Evolutionary conservation across 1,140 invertebrate species (phyloP).

Genomic region (Ostrea denselamellosa): DNA sequence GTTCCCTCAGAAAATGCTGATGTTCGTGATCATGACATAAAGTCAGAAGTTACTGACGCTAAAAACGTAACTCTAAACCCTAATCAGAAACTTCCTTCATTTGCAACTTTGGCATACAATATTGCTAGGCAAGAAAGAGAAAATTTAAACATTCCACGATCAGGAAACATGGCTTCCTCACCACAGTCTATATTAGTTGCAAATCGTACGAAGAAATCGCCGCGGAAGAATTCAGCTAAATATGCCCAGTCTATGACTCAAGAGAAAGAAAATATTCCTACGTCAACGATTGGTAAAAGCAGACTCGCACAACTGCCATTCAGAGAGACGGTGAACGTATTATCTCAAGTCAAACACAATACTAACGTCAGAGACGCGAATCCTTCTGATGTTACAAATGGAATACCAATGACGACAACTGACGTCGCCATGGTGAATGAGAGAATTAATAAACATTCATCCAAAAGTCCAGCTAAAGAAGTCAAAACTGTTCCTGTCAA

Average conservation of each 20-base stretch:
- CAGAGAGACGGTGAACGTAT: background rate
- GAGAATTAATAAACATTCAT: background rate
- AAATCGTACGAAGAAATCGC: background rate
- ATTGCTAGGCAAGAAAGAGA: constrained; percentile 14
- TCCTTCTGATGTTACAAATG: background rate
- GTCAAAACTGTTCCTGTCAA: background rate
- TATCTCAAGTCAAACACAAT: background rate
- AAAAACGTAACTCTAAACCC: background rate
- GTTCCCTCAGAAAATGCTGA: background rate
- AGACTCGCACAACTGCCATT: background rate
- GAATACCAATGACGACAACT: background rate
- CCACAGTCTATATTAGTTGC: background rate
- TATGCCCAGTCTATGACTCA: background rate
- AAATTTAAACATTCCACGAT: background rate
- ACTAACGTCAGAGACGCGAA: background rate
- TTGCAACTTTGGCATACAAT: constrained; percentile 54
- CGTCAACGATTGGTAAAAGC: background rate
- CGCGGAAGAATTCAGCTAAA: background rate
- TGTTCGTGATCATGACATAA: background rate
- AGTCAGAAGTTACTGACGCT: background rate
- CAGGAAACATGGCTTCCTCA: background rate
- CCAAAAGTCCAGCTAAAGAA: constrained; percentile 1
- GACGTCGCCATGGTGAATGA: background rate
- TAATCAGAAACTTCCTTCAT: constrained; percentile 51
- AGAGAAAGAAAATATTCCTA: constrained; percentile 16